Percentiles rank a stretch among this genome's conserved stretches.
phyloP scores from a whole-genome alignment of 2,888 invertebrate species.

The Thecocarcelia acutangulata region DNA sequence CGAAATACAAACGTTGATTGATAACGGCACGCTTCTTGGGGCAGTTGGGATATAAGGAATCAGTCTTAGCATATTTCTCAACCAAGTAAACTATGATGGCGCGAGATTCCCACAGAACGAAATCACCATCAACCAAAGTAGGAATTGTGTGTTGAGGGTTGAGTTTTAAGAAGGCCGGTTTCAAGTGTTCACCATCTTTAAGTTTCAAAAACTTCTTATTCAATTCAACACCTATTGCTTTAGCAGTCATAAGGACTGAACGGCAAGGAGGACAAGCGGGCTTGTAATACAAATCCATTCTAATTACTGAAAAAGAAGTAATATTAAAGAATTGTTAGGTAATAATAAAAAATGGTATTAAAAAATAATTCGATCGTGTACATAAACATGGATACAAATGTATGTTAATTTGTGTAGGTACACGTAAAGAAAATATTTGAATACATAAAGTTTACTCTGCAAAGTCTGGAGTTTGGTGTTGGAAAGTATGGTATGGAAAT shows the following conservation, averaged over 20 bases:
- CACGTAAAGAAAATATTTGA: no score
- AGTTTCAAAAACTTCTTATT: slow-evolving; percentile 85
- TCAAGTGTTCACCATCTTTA: slow-evolving; percentile 85
- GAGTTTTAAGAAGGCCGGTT: slow-evolving; percentile 87
- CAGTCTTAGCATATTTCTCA: slow-evolving; percentile 90
- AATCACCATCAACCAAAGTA: slow-evolving; percentile 91
- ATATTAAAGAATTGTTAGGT: no score
- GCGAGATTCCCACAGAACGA: slow-evolving; percentile 91
- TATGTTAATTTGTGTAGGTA: no score
- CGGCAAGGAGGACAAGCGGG: slow-evolving; percentile 87
- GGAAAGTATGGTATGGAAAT: no score
- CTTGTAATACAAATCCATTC: slow-evolving; percentile 85
- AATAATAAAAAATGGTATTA: no score
- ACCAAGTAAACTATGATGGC: slow-evolving; percentile 91
- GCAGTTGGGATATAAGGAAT: slow-evolving; percentile 88
- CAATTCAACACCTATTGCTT: slow-evolving; percentile 85
- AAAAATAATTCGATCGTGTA: no score
- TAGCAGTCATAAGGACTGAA: slow-evolving; percentile 85
- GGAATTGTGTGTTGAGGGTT: slow-evolving; percentile 94
- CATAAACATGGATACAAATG: no score
- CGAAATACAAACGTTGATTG: slow-evolving; percentile 91
- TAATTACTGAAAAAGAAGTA: slow-evolving; percentile 44
- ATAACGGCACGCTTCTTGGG: slow-evolving; percentile 88
- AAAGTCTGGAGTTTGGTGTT: no score
- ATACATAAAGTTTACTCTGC: no score